These are phyloP conservation scores for Eubasilissa regina DNA, from an alignment of 1,140 invertebrate species.

Conservation along the genomic window DNA sequence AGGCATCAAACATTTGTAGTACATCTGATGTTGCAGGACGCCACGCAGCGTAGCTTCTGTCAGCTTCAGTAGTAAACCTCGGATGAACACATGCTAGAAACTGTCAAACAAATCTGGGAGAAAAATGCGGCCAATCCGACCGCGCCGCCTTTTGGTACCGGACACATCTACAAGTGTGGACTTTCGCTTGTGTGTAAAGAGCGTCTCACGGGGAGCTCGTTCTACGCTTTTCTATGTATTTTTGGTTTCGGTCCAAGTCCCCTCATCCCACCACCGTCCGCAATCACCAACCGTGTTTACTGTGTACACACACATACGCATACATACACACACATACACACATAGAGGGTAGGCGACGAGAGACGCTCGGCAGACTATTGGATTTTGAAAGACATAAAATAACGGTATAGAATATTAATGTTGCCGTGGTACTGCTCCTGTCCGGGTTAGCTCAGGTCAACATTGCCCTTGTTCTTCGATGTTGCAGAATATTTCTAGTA, in stretches of 20 bases:
- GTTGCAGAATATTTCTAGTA: too few species aligned
- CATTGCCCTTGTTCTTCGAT: too few species aligned
- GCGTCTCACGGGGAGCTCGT: conserved; percentile 8
- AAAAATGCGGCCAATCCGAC: conserved; percentile 9
- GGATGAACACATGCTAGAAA: conserved; percentile 8
- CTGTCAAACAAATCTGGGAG: conserved; percentile 26
- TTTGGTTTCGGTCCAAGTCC: conserved; percentile 36
- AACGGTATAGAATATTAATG: background rate
- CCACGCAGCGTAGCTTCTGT: background rate
- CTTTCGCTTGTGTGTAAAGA: conserved; percentile 6
- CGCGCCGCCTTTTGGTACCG: background rate
- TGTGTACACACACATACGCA: background rate
- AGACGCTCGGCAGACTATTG: conserved; percentile 29
- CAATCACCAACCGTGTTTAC: conserved; percentile 18
- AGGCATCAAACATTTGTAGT: too few species aligned
- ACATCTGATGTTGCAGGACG: too few species aligned
- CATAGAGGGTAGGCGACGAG: conserved; percentile 20
- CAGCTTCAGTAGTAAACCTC: conserved; percentile 4
- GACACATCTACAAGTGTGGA: background rate
- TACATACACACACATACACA: background rate
- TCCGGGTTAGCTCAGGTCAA: too few species aligned
- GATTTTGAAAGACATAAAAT: conserved; percentile 26
- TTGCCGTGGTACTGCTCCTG: too few species aligned
- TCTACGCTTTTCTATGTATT: conserved; percentile 32
- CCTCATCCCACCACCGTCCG: conserved; percentile 2